Conservation (phyloP, 1,140 invertebrate genomes). For the Rhynchophorus ferrugineus region DNA sequence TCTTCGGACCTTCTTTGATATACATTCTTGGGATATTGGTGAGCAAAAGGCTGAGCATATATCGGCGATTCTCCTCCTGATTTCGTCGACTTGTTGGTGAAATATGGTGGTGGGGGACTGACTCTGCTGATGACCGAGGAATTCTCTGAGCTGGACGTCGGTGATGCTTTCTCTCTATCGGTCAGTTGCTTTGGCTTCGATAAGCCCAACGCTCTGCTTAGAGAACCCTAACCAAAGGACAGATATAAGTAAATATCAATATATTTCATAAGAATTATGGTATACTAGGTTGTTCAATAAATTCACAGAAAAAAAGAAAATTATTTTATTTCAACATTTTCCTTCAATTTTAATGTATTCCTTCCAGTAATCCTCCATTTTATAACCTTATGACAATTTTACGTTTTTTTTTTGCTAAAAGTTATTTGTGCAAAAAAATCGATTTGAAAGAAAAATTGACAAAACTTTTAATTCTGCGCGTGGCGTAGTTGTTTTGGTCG, state of each 20-base stretch:
- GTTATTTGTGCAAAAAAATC: too few relatives aligned
- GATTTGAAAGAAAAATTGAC: too few relatives aligned
- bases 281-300: too few relatives aligned
- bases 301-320: too few relatives aligned
- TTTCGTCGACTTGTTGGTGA: constrained; percentile 17
- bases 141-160: constrained; percentile 50
- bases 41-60: constrained; percentile 33
- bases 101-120: constrained; percentile 42
- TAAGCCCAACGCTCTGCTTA: constrained; percentile 60
- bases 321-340: too few relatives aligned
- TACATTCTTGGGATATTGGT: constrained; percentile 16
- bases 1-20: constrained; percentile 29
- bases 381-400: too few relatives aligned
- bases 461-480: too few relatives aligned
- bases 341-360: too few relatives aligned
- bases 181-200: constrained; percentile 44
- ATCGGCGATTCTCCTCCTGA: constrained; percentile 34
- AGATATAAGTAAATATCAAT: constrained; percentile 3
- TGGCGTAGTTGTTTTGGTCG: too few relatives aligned
- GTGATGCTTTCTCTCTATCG: constrained; percentile 41
- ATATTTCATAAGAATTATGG: not conserved
- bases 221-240: constrained; percentile 51
- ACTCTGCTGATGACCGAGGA: constrained; percentile 44
- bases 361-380: too few relatives aligned
- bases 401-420: too few relatives aligned